Evolutionary conservation across 1,140 invertebrate species (phyloP), one percentile per base, ranked within the genome.

Genomic region (Drosophila burlai): DNA sequence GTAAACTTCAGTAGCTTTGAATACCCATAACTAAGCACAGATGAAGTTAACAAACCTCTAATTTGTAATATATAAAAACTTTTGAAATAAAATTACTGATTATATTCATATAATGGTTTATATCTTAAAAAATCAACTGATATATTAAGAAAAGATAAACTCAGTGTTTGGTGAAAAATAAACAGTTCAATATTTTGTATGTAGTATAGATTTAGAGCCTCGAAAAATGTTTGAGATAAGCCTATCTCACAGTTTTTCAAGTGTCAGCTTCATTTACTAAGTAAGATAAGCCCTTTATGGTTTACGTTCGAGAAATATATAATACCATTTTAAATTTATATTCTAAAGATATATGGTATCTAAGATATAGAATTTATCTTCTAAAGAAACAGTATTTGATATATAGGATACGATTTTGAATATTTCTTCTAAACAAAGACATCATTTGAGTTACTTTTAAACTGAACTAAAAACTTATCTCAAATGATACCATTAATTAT

Each of bases 401-500:
- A 38, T 24, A 55, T 38, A 8, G 18, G 4, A 18, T 31, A n/a
- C 1, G 2, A n/a, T n/a, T 11, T 50, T 10, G 0, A 36, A 11
- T 36, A 36, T 29, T 11, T n/a, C 1, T n/a, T 11, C 21, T 16
- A 21, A 10, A 29, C 15, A 21, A 10, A 29, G 4, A 21, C 43
- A 21, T 5, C 6, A 7, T 7, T 46, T 46, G 6, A 3, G 11
- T 15, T 4, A 4, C 9, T 34, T 34, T 40, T 16, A 15, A 16
- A 6, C 4, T 2, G 43, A 21, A 7, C 6, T 46, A 24, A 11
- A 46, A 46, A 46, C 21, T 49, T 9, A 49, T 10, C 8, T 16
- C 3, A 49, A 49, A 49, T 26, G 8, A 49, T 26, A 16, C 15
- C 46, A 49, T 49, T 49, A 49, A 38, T 55, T 55, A 55, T 40